These are phyloP conservation scores for Montifringilla adamsi DNA, from an alignment of 2,113 vertebrate species.

Conservation along the genomic window DNA sequence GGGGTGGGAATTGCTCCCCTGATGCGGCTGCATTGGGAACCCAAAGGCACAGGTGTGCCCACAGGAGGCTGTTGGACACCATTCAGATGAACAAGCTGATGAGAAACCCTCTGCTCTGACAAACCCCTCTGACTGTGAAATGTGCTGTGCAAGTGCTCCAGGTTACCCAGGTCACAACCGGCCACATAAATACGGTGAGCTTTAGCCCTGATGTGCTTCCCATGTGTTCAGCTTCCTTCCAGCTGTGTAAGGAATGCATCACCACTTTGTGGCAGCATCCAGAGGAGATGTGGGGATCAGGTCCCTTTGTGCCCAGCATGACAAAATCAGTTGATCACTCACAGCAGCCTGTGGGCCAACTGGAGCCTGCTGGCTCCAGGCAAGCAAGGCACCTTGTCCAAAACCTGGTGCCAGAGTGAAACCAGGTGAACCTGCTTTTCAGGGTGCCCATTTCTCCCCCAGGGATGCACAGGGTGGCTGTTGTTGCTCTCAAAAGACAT, in stretches of 20 bases:
- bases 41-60: rapidly evolving
- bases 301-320: not conserved
- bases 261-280: not conserved
- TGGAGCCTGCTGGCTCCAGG: rapidly evolving
- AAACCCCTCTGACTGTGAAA: not conserved
- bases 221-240: not conserved
- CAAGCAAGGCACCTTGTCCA: not conserved
- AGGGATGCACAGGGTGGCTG: not conserved
- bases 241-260: rapidly evolving
- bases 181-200: rapidly evolving
- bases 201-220: not conserved
- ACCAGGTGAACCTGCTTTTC: not conserved
- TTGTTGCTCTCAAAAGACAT: not conserved
- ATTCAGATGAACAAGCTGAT: not conserved
- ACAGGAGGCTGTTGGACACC: not conserved
- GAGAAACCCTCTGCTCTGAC: not conserved
- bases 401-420: not conserved
- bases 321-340: not conserved
- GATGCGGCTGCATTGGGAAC: not conserved
- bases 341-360: rapidly evolving
- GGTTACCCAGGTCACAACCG: not conserved
- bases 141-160: not conserved
- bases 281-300: rapidly evolving
- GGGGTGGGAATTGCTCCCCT: not conserved
- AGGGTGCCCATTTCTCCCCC: rapidly evolving